These are phyloP conservation scores for Exephanes ischioxanthus DNA, from an alignment of 2,888 invertebrate genomes.

Conservation along the genomic window DNA sequence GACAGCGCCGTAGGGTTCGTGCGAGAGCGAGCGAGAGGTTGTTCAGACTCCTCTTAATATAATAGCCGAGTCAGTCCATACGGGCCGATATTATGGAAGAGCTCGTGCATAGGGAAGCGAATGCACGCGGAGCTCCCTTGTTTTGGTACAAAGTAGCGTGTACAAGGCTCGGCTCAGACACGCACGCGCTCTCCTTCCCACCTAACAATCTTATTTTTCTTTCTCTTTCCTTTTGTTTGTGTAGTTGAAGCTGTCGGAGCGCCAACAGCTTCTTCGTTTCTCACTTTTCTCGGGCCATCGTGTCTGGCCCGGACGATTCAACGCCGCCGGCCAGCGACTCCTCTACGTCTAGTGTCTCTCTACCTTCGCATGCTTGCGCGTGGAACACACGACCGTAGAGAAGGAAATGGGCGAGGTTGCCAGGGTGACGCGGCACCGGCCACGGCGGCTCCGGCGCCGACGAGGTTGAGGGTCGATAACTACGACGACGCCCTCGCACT, in stretches of 20 bases:
- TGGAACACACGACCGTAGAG: conserved; percentile 30
- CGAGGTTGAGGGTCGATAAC: conserved; percentile 80
- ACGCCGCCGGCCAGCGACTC: conserved; percentile 57
- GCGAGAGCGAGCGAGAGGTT: no score
- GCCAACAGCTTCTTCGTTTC: background rate
- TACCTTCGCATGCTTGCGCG: conserved; percentile 29
- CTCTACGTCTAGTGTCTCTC: conserved; percentile 48
- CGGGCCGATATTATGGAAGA: background rate
- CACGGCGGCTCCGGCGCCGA: conserved; percentile 68
- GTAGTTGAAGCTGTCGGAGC: background rate
- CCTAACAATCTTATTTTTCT: background rate
- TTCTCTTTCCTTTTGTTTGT: background rate
- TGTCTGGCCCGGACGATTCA: conserved; percentile 32
- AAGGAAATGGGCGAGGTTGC: conserved; percentile 77
- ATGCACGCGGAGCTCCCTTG: background rate
- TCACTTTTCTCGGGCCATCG: conserved; percentile 6
- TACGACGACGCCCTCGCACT: conserved; percentile 67
- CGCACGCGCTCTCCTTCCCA: background rate
- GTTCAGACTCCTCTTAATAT: background rate
- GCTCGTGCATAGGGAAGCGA: background rate
- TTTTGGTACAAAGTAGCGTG: background rate
- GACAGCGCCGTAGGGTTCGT: no score
- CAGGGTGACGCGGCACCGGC: conserved; percentile 79
- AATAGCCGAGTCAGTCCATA: conserved; percentile 5
- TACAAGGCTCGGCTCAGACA: background rate